Evolutionary conservation across 2,113 vertebrate genomes (phyloP).

Genomic region (Saguinus midas): DNA sequence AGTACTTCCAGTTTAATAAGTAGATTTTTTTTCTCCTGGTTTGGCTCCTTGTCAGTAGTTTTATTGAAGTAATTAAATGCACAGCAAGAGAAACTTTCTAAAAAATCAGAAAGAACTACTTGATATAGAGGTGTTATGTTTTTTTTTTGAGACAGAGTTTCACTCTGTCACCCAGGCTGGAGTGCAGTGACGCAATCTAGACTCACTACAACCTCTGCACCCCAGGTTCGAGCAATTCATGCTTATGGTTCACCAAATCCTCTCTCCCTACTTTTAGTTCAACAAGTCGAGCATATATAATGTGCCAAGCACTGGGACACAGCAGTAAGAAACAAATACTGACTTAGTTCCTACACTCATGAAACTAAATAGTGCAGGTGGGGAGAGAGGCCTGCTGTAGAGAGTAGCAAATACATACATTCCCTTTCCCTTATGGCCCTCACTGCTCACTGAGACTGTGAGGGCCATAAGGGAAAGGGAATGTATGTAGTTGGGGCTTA

Average conservation of each 20-base stretch:
- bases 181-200: too few species aligned
- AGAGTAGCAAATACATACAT: background rate
- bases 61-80: background rate
- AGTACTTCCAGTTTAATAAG: background rate
- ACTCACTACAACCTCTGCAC: too few species aligned
- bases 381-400: background rate
- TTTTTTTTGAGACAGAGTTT: too few species aligned
- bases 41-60: background rate
- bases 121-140: too few species aligned
- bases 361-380: background rate
- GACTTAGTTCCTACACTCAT: background rate
- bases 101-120: background rate
- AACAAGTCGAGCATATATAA: background rate
- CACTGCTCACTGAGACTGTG: background rate
- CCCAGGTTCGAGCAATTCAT: background rate
- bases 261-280: background rate
- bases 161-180: too few species aligned
- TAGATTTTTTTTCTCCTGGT: background rate
- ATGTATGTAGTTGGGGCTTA: fast-evolving
- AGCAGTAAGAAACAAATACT: background rate
- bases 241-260: background rate
- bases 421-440: too few species aligned
- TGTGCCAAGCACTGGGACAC: background rate
- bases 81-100: background rate
- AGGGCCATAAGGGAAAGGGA: background rate